phyloP scores from a whole-genome alignment of 2,797 vertebrate genomes.

The Channallabes apus region DNA sequence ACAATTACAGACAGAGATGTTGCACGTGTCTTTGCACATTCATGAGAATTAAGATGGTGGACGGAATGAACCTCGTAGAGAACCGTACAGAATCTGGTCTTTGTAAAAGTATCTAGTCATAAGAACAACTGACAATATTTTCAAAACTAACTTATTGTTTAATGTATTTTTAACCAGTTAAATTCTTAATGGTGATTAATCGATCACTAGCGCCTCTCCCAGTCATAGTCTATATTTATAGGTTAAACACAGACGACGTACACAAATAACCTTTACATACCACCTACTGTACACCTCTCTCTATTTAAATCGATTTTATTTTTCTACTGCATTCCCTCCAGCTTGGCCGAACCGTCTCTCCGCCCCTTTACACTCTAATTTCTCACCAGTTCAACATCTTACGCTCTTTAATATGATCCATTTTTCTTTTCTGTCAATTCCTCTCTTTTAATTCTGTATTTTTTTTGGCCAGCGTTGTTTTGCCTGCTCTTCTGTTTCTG shows the following conservation, averaged over 20 bases:
- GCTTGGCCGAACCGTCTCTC: background rate
- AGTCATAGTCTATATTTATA: background rate
- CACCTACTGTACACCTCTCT: background rate
- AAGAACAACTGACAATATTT: too few relatives aligned
- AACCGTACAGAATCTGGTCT: too few relatives aligned
- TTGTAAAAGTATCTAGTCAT: too few relatives aligned
- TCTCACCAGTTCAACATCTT: background rate
- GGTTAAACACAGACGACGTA: background rate
- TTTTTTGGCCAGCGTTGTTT: background rate
- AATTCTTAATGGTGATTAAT: too few relatives aligned
- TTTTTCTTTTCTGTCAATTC: background rate
- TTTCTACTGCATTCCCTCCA: background rate
- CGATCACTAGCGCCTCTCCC: too few relatives aligned
- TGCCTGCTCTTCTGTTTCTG: background rate
- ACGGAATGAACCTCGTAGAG: too few relatives aligned
- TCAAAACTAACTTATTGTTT: too few relatives aligned
- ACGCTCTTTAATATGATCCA: background rate
- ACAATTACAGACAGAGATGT: too few relatives aligned
- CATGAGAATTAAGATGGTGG: too few relatives aligned
- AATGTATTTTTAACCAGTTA: too few relatives aligned
- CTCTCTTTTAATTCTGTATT: background rate
- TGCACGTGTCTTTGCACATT: too few relatives aligned
- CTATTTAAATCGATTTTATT: background rate
- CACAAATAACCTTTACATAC: background rate
- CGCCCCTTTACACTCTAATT: background rate